Evolutionary conservation across 2,113 vertebrate genomes (phyloP), one percentile per base, ranked within the genome.

Genomic region (Cygnus buccinator): DNA sequence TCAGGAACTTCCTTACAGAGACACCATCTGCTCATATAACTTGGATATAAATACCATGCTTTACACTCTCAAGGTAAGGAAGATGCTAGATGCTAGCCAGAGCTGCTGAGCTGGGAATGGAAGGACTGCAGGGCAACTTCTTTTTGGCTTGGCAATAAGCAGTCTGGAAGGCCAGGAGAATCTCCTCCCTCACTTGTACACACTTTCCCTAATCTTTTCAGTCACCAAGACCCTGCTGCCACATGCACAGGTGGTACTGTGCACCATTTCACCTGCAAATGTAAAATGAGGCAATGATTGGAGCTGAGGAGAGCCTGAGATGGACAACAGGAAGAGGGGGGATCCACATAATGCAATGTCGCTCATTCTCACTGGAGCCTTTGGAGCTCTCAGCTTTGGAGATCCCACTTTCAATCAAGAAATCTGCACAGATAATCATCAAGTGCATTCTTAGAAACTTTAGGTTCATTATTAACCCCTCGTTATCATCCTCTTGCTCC

Each of bases 1-100:
- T 92, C 87, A 96, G 98, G 94, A 94, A 96, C 95, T 98, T 98
- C 97, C 96, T 97, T 94, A 89, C 50, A 78, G 86, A 92, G 87
- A 68, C 61, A 73, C 84, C 75, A 88, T 72, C 95, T 50, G 74
- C 93, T 96, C 65, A 10, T 11, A 12, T 28, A 89, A 84, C 39
- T 48, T 66, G 68, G 72, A 85, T 91, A 95, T 95, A 95, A 96
- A 97, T 95, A 93, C 92, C 65, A n/a, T 87, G 85, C 84, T 81
- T 90, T 84, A 58, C 66, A 80, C 17, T 77, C 61, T 83, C 78
- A 87, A 95, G 90, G 55, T 54, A 91, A 89, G 80, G 72, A 82
- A 54, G 66, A 90, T 91, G 85, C 90, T 92, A 95, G 78, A 35
- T 95, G 72, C 68, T 82, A 73, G 19, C 68, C 84, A 73, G 19